A percentile compares a stretch with the other conserved stretches of the same genome.
Evolutionary conservation across 2,113 vertebrate species (phyloP).

Genomic region (Microcebus griseorufus): DNA sequence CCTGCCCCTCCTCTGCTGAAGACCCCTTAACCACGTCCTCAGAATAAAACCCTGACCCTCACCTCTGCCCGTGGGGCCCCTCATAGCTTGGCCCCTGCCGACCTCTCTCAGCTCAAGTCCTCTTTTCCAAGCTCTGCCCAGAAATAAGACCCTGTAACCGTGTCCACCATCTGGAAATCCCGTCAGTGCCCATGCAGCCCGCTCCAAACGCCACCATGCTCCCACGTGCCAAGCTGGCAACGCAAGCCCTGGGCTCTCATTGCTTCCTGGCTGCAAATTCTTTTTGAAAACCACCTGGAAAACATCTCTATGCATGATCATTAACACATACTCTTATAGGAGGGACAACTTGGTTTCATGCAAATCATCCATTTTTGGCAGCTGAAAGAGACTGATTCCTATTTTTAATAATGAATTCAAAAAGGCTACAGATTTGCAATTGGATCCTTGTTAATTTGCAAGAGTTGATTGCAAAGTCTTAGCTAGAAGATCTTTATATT

Average conservation of each 20-base stretch:
- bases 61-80: rapidly evolving
- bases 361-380: slow-evolving; percentile 61
- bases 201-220: background rate
- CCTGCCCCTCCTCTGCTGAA: background rate
- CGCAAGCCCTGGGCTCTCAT: background rate
- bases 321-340: slow-evolving; percentile 46
- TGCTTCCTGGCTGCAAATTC: slow-evolving; percentile 33
- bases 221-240: background rate
- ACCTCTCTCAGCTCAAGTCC: background rate
- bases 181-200: background rate
- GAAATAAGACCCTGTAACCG: background rate
- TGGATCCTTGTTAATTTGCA: background rate
- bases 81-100: rapidly evolving
- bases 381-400: rapidly evolving
- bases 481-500: background rate
- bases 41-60: background rate
- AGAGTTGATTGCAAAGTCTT: background rate
- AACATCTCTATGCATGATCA: slow-evolving; percentile 33
- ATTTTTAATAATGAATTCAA: slow-evolving; percentile 41
- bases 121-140: background rate
- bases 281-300: slow-evolving; percentile 46
- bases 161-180: background rate
- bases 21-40: background rate
- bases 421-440: background rate
- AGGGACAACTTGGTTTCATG: slow-evolving; percentile 15